Evolutionary conservation across 2,888 invertebrate species (phyloP).

Genomic region (Orthonychiurus folsomi): DNA sequence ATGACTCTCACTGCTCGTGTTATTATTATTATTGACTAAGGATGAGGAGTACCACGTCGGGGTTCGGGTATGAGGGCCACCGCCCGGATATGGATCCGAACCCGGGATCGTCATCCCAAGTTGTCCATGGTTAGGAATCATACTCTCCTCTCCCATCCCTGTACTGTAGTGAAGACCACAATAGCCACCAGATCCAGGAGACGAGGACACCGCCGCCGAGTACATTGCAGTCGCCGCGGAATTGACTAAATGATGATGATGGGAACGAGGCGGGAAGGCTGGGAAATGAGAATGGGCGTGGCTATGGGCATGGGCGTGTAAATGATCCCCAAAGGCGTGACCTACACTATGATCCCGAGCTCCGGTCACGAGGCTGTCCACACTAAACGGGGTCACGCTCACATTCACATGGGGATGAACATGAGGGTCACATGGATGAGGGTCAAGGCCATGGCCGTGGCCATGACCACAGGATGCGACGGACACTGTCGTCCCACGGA

Average conservation of each 20-base stretch:
- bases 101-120: neutral
- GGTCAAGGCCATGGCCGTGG: constrained; percentile 9
- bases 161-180: neutral
- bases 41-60: constrained; percentile 11
- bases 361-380: constrained; percentile 54
- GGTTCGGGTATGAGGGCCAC: neutral
- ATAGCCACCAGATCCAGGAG: neutral
- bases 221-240: neutral
- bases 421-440: constrained; percentile 17
- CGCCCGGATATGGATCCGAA: neutral
- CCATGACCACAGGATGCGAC: constrained; percentile 30
- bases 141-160: neutral
- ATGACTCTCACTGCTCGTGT: constrained; percentile 12
- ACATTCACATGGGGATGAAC: constrained; percentile 21
- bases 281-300: constrained; percentile 5
- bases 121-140: constrained; percentile 8
- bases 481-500: constrained; percentile 16
- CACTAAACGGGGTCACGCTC: constrained; percentile 49
- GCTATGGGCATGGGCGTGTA: constrained; percentile 17
- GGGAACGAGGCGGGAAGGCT: constrained; percentile 2
- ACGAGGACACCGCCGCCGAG: neutral
- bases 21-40: constrained; percentile 12
- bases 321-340: constrained; percentile 14
- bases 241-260: constrained; percentile 15
- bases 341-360: constrained; percentile 39